phyloP scores from a whole-genome alignment of 2,888 invertebrate species.

The Dasysyrphus tricinctus region DNA sequence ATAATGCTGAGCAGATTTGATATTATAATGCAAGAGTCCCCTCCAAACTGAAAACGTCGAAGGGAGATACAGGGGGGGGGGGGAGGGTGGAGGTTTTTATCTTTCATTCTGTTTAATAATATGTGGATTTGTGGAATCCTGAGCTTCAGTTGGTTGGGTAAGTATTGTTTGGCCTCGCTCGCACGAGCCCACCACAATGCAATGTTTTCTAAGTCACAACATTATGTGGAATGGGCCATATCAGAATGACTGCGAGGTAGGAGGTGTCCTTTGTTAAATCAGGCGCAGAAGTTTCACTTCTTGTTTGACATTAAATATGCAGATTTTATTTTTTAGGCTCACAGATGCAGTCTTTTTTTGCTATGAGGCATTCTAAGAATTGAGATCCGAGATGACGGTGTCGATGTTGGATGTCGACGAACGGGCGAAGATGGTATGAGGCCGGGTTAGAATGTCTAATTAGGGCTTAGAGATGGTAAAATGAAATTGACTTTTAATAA shows the following conservation, averaged over 20 bases:
- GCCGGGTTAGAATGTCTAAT: slow-evolving; percentile 29
- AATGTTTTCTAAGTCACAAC: slow-evolving; percentile 51
- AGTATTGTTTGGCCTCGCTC: slow-evolving; percentile 62
- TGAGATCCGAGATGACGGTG: background rate
- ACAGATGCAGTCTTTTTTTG: slow-evolving; percentile 32
- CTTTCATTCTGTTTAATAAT: slow-evolving; percentile 67
- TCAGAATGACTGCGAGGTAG: background rate
- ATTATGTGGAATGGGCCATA: background rate
- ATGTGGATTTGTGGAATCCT: slow-evolving; percentile 70
- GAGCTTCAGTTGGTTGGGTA: slow-evolving; percentile 41
- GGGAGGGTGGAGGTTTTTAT: slow-evolving; percentile 20
- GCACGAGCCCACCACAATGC: slow-evolving; percentile 50
- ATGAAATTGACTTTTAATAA: slow-evolving; percentile 41
- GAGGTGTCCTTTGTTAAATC: slow-evolving; percentile 66
- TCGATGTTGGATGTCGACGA: background rate
- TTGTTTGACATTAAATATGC: slow-evolving; percentile 74
- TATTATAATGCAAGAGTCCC: slow-evolving; percentile 75
- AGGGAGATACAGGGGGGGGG: slow-evolving; percentile 12
- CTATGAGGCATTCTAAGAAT: slow-evolving; percentile 9
- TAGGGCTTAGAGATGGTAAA: slow-evolving; percentile 27
- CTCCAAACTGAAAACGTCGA: background rate
- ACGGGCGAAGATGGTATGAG: no score
- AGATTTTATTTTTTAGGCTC: slow-evolving; percentile 54
- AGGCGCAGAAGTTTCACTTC: slow-evolving; percentile 74
- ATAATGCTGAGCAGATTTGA: slow-evolving; percentile 77